These are phyloP conservation scores for Smittia aterrima DNA, from an alignment of 2,888 invertebrate genomes.

Conservation along the genomic window DNA sequence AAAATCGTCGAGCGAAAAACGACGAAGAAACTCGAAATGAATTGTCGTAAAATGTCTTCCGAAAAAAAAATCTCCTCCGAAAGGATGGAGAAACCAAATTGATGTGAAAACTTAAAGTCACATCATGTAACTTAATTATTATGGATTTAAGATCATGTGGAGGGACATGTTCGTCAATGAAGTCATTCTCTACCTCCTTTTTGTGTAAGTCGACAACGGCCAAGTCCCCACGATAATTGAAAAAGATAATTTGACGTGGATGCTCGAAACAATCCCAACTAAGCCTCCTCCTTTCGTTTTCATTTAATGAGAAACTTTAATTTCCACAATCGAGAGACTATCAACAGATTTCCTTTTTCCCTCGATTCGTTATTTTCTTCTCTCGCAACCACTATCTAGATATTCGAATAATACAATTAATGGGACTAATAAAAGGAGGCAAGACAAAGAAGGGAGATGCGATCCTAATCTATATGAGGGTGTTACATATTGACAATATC, in stretches of 20 bases:
- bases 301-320: not conserved
- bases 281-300: not conserved
- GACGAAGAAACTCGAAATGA: too few relatives aligned
- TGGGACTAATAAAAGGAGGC: slow-evolving; percentile 5
- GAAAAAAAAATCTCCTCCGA: not conserved
- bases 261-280: too few relatives aligned
- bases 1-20: too few relatives aligned
- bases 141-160: too few relatives aligned
- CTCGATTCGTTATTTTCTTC: too few relatives aligned
- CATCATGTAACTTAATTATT: too few relatives aligned
- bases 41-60: slow-evolving; percentile 9
- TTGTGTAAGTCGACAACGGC: too few relatives aligned
- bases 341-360: not conserved
- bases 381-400: too few relatives aligned
- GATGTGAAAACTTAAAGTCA: not conserved
- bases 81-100: not conserved
- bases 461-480: slow-evolving; percentile 15
- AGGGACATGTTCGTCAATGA: too few relatives aligned
- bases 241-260: too few relatives aligned
- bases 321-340: not conserved
- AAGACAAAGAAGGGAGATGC: not conserved
- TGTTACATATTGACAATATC: slow-evolving; percentile 31
- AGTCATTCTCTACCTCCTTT: too few relatives aligned
- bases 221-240: too few relatives aligned
- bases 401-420: not conserved